Base-by-base conservation (phyloP, 2,113 vertebrate genomes). In the Microtus richardsoni region DNA sequence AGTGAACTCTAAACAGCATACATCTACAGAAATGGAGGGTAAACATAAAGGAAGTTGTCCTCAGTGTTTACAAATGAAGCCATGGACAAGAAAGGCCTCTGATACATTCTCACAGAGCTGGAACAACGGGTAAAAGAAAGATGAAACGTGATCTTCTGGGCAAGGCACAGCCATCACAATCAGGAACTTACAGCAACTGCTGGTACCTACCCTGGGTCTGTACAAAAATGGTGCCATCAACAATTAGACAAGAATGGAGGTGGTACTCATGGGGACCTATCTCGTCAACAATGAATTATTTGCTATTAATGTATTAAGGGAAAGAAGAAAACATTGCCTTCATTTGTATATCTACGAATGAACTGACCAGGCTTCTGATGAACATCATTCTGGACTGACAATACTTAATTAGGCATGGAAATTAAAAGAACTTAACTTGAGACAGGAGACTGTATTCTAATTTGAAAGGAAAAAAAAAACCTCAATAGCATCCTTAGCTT, bases 401-500 rank as follows among this genome's bases (percentile, higher is more conserved):
- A 21, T 44, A 19, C 66, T 92, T 83, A 22, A 12, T 78, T 28
- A 84, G 30, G 83, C 9, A 87, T 62, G 7, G 12, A 96, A 80
- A 83, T 10, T 62, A 36, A 36, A 79, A 19, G 47, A 77, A 13
- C 2, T 89, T 41, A 92, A 89, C 41, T 22, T 87, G 47, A 9
- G 83, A 91, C 11, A 83, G 62, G 26, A 10, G 5, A 92, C 0
- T 3, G 62, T 82, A 88, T 49, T 88, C 12, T 86, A 92, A 79
- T 91, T 91, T 93, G 74, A 79, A 88, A 93, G 64, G 94, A 91
- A 94, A 89, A 26, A 93, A 94, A 89, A 26, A 70, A 39, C 1
- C 5, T 89, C 36, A 54, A 7, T 47, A 93, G 62, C 85, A 89
- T n/a, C 13, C 30, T 21, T 77, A 13, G 24, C 68, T 89, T 95